Evolutionary conservation across 2,888 invertebrate species (phyloP).

Genomic region (Synergus gifuensis): DNA sequence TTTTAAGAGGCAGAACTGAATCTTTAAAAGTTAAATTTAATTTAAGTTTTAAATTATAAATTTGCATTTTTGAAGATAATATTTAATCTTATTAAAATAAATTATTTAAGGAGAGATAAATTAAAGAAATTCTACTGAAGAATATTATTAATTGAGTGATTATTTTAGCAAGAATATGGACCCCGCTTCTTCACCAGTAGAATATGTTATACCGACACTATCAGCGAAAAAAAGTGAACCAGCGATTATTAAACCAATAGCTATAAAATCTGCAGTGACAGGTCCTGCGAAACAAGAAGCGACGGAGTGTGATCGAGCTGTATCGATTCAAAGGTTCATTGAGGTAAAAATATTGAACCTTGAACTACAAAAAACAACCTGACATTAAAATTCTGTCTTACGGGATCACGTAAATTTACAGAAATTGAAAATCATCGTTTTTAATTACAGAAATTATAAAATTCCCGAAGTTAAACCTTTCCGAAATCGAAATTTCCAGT

Average conservation of each 20-base stretch:
- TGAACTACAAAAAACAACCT: constrained; percentile 22
- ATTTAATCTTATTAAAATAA: too few species aligned
- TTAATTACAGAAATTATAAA: too few species aligned
- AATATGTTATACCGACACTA: constrained; percentile 30
- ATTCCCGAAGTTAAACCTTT: too few species aligned
- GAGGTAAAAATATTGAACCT: constrained; percentile 33
- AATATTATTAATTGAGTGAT: not conserved
- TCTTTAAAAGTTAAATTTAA: not conserved
- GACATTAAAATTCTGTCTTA: not conserved
- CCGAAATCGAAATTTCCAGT: too few species aligned
- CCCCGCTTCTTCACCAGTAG: constrained; percentile 14
- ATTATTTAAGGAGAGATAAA: not conserved
- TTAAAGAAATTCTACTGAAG: not conserved
- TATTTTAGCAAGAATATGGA: not conserved
- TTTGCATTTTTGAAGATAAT: not conserved
- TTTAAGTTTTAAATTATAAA: not conserved
- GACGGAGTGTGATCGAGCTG: constrained; percentile 31
- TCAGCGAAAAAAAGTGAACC: constrained; percentile 32
- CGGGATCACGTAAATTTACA: too few species aligned
- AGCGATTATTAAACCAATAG: constrained; percentile 39
- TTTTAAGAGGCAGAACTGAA: not conserved
- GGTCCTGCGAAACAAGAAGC: constrained; percentile 25
- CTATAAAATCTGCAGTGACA: constrained; percentile 34
- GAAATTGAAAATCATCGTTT: too few species aligned
- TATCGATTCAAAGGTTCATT: constrained; percentile 33